Evolutionary conservation across 2,888 invertebrate genomes (phyloP), one percentile per base, ranked within the genome.

Genomic region (Philereme vetulata): DNA sequence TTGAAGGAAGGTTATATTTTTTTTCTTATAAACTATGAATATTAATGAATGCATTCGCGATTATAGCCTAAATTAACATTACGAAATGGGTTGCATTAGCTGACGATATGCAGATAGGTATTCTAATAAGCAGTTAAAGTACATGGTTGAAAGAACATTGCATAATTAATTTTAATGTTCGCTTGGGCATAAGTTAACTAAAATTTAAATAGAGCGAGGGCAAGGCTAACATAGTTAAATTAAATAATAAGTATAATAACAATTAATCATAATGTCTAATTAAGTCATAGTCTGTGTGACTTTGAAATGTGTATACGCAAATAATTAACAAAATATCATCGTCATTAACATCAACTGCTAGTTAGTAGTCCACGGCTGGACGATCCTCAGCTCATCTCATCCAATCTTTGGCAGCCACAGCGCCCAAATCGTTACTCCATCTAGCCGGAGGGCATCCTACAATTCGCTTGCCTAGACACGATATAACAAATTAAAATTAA

Each of bases 111-210:
- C 50, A 45, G 52, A 61, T 58, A 45, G 35, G n/a, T 49, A 35
- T 36, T 36, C 7, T 36, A 36, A 36, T 36, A 40, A 32, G 7
- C 8, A 51, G 42, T 47, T 36, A 44, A 43, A 44, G 43, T 46
- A 50, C 45, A 67, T 42, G 63, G 61, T 57, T 64, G 63, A 65
- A 60, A 60, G 51, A 62, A 52, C 61, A 64, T 48, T 56, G 61
- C 65, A 45, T 52, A 52, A 33, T 43, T 43, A 47, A 57, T 51
- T 40, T 32, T 5, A 51, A 48, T 53, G 52, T 58, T 58, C 58
- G 58, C 58, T 33, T 33, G 33, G 10, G 43, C 49, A 43, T 48
- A 44, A 38, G 43, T 52, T 21, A 36, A 11, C 1, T 44, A 44
- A 35, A 10, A 35, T 11, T 46, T 11, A 48, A 36, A 51, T 51